These are phyloP conservation scores for Oriolus oriolus DNA, from an alignment of 2,113 vertebrate genomes.

Conservation along the genomic window DNA sequence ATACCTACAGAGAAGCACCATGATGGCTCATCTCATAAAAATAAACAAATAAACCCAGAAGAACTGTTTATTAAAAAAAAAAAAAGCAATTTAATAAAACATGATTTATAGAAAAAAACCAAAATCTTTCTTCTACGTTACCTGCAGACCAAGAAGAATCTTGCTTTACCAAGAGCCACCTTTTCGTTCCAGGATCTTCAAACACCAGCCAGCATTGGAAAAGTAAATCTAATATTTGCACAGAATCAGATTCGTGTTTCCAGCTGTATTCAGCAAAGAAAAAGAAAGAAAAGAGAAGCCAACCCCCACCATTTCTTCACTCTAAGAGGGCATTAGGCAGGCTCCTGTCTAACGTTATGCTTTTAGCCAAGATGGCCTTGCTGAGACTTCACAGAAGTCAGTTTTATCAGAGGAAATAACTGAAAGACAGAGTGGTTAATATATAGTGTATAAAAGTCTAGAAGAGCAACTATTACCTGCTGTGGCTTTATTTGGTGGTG, in stretches of 20 bases:
- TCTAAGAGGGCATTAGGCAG: constrained; percentile 67
- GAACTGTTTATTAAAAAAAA: constrained; percentile 77
- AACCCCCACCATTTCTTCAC: constrained; percentile 54
- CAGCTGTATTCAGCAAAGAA: constrained; percentile 17
- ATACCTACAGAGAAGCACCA: constrained; percentile 64
- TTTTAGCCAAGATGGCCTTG: constrained; percentile 77
- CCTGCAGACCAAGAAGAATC: constrained; percentile 67
- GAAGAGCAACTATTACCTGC: constrained; percentile 86
- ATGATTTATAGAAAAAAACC: constrained; percentile 48
- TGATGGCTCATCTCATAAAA: constrained; percentile 71
- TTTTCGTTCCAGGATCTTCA: constrained; percentile 64
- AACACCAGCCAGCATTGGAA: constrained; percentile 61
- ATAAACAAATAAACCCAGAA: constrained; percentile 42
- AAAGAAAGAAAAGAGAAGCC: constrained; percentile 18
- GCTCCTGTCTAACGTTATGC: constrained; percentile 50
- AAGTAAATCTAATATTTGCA: constrained; percentile 30
- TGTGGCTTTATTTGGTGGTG: constrained; percentile 90
- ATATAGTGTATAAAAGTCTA: constrained; percentile 85
- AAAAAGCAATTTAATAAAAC: constrained; percentile 61
- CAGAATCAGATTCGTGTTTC: constrained; percentile 53
- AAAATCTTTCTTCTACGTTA: constrained; percentile 68
- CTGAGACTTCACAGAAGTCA: constrained; percentile 76
- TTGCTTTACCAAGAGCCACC: constrained; percentile 63
- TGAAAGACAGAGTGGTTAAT: constrained; percentile 83
- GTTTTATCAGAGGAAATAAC: constrained; percentile 82